These are phyloP conservation scores for Carcinoscorpius rotundicauda DNA, from an alignment of 1,140 invertebrate genomes.

Conservation along the genomic window DNA sequence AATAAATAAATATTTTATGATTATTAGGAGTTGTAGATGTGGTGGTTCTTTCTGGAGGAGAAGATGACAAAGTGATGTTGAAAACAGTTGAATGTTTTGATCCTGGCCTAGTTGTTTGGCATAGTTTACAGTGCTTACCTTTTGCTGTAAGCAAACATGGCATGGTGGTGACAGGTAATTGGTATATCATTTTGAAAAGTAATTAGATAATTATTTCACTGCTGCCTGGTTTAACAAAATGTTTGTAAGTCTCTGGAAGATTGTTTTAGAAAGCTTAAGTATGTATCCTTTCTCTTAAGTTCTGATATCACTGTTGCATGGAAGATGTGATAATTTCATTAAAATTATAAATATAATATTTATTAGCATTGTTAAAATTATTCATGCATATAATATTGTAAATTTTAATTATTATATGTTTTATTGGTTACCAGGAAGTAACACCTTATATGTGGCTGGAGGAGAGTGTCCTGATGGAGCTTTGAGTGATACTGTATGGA, in stretches of 20 bases:
- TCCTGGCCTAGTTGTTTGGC: conserved; percentile 33
- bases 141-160: conserved; percentile 44
- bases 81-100: conserved; percentile 42
- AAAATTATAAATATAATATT: too few relatives aligned
- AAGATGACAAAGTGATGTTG: conserved; percentile 45
- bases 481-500: conserved; percentile 37
- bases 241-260: too few relatives aligned
- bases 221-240: too few relatives aligned
- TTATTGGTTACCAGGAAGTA: conserved; percentile 33
- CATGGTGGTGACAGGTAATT: conserved; percentile 37
- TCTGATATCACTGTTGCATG: too few relatives aligned
- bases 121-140: conserved; percentile 35
- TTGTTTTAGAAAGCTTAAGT: too few relatives aligned
- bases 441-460: conserved; percentile 43
- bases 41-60: conserved; percentile 43
- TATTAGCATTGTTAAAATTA: too few relatives aligned
- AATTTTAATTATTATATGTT: too few relatives aligned
- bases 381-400: too few relatives aligned
- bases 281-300: too few relatives aligned
- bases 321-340: too few relatives aligned
- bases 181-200: neutral
- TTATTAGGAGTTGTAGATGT: conserved; percentile 33
- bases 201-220: neutral
- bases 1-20: too few relatives aligned
- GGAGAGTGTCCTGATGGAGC: conserved; percentile 45